Evolutionary conservation across 2,113 vertebrate species (phyloP).

Genomic region (Anhinga rufa): DNA sequence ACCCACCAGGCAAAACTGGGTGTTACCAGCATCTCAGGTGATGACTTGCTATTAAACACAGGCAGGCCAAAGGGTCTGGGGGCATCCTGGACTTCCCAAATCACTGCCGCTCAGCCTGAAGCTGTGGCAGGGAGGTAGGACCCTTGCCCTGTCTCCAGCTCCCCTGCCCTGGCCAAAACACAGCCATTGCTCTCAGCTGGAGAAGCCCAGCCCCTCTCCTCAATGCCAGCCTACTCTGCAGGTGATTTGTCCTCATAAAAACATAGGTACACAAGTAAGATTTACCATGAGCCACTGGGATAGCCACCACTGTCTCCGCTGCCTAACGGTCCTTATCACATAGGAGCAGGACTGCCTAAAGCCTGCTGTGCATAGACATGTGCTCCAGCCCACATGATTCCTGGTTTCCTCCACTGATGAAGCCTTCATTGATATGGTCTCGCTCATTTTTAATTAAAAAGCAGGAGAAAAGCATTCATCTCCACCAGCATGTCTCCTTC

Average conservation of each 20-base stretch:
- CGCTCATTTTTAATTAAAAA: not conserved
- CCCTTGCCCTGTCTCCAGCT: not conserved
- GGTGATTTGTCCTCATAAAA: not conserved
- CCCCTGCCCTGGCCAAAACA: not conserved
- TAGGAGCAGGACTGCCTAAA: not conserved
- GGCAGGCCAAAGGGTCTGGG: not conserved
- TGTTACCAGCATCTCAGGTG: not conserved
- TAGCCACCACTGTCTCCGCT: not conserved
- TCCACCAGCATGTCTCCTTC: not conserved
- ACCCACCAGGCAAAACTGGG: not conserved
- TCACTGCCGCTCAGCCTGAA: fast-evolving
- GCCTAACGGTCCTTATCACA: not conserved
- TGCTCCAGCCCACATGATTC: not conserved
- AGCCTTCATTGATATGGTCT: not conserved
- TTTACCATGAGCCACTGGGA: not conserved
- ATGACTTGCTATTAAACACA: not conserved
- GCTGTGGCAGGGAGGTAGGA: not conserved
- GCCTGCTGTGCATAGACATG: not conserved
- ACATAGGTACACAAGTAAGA: not conserved
- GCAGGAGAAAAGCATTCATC: not conserved
- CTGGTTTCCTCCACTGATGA: not conserved
- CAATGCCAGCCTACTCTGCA: fast-evolving
- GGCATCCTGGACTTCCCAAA: not conserved
- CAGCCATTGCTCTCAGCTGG: not conserved
- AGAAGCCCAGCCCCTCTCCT: not conserved